Evolutionary conservation across 2,888 invertebrate species (phyloP), one percentile per base, ranked within the genome.

Genomic region (Thalpophila matura): DNA sequence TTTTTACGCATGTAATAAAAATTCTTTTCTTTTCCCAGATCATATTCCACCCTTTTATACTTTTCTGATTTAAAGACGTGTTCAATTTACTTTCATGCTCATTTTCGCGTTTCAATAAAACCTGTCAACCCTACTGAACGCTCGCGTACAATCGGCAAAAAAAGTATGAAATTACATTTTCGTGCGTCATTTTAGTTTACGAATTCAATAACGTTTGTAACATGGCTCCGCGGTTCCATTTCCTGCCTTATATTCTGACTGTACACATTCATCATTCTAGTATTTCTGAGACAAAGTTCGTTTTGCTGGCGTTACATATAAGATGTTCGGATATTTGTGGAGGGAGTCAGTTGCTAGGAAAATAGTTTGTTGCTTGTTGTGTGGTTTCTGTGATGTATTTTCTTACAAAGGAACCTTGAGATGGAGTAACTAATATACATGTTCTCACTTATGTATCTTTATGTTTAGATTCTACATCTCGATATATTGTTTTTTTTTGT

Each of bases 161-260:
- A 78, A 74, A 72, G 54, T 46, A 62, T 53, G 37, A 70, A 61
- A 66, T 76, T 64, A 70, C 65, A 68, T 77, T 74, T 79, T 59
- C 59, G 43, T 62, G 35, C 55, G 59, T 68, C 77, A 67, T 77
- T 74, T 77, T 77, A 75, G 69, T 82, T 79, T 76, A 62, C 62
- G 69, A 75, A 76, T 80, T 77, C 79, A 76, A 83, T 83, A 79
- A 77, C 67, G 65, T 71, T 62, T 51, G 64, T 75, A 67, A 55
- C 53, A 68, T 50, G 58, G 57, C 38, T 54, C 57, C 27, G 56
- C 26, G 67, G 69, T 77, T 79, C 53, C 59, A 79, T 83, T 75
- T 80, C 76, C 70, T 63, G 53, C 51, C 55, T 70, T 53, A 58
- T 42, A 68, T 75, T 74, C 64, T 72, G 58, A 57, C 55, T 47